Evolutionary conservation across 2,797 vertebrate genomes (phyloP), one percentile per base, ranked within the genome.

Genomic region (Pseudochromis fuscus): DNA sequence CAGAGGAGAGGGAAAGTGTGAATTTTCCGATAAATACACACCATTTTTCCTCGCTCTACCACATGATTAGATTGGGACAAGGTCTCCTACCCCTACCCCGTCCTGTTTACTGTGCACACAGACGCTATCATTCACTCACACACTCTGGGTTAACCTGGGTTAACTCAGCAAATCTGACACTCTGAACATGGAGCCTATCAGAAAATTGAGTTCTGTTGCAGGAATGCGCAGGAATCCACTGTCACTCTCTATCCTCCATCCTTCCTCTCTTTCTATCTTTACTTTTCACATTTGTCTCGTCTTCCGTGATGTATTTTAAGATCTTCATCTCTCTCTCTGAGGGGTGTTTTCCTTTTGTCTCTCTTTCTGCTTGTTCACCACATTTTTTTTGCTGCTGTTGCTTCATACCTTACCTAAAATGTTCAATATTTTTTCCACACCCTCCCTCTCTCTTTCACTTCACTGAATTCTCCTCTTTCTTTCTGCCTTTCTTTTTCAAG

Each of bases 341-440:
- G 60, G 50, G 8, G 24, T 50, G 56, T 56, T 67, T 59, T 53
- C 59, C 18, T 48, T 78, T 73, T 67, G 71, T 70, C 71, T 74
- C 27, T 4, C 57, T 71, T 68, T 72, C 49, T 77, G 51, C 81
- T 79, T 55, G 64, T 67, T 68, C 76, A 33, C 72, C 67, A 53
- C 62, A 21, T 78, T 67, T 74, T 72, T 86, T 84, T n/a, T n/a
- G n/a, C n/a, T 88, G 84, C 82, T 81, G 81, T 80, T 62, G 49
- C 81, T 60, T 62, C 81, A 83, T 78, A 76, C 71, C 76, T 74
- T 25, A 2, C 40, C 59, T 72, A 28, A 80, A 77, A 70, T 79
- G 70, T 77, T 81, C 63, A 45, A 83, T 90, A 72, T 77, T 75
- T 74, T 74, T 69, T 58, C 35, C 48, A 46, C 61, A 49, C 63